Conservation (phyloP, 2,797 vertebrate genomes). For the Zenarchopterus dispar region DNA sequence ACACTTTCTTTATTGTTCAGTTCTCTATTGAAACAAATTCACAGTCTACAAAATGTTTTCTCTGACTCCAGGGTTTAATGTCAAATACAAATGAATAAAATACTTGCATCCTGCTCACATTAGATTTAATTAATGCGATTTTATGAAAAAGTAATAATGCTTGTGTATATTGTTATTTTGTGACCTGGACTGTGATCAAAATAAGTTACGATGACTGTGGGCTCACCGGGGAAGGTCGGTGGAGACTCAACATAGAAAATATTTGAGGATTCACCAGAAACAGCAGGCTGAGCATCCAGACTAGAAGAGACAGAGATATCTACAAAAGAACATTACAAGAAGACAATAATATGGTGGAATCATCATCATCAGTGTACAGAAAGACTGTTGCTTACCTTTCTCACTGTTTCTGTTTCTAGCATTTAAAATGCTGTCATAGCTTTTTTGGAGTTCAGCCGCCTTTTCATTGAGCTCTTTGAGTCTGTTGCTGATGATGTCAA, state of each 20-base stretch:
- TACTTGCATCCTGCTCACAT: not conserved
- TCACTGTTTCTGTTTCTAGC: not conserved
- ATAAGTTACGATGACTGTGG: not conserved
- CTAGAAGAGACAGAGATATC: not conserved
- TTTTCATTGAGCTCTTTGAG: conserved; percentile 51
- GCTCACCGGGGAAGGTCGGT: conserved; percentile 59
- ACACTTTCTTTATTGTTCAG: too few relatives aligned
- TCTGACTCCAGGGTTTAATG: too few relatives aligned
- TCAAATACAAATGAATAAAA: too few relatives aligned
- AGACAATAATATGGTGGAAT: not conserved
- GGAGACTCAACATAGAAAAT: conserved; percentile 55
- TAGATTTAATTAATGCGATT: too few relatives aligned
- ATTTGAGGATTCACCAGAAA: rapidly evolving
- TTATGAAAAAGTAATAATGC: too few relatives aligned
- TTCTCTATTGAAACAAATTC: not conserved
- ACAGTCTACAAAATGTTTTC: too few relatives aligned
- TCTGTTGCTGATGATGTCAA: conserved; percentile 46
- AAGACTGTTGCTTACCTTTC: conserved; percentile 7
- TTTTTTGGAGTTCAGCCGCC: conserved; percentile 46
- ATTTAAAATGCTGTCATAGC: conserved; percentile 5
- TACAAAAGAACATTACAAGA: conserved; percentile 8
- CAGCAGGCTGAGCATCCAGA: rapidly evolving
- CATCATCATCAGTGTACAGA: not conserved
- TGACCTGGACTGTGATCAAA: too few relatives aligned
- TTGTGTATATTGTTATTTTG: too few relatives aligned